Evolutionary conservation across 2,888 invertebrate species (phyloP).

Genomic region (Sinodicranocentrus sp.): DNA sequence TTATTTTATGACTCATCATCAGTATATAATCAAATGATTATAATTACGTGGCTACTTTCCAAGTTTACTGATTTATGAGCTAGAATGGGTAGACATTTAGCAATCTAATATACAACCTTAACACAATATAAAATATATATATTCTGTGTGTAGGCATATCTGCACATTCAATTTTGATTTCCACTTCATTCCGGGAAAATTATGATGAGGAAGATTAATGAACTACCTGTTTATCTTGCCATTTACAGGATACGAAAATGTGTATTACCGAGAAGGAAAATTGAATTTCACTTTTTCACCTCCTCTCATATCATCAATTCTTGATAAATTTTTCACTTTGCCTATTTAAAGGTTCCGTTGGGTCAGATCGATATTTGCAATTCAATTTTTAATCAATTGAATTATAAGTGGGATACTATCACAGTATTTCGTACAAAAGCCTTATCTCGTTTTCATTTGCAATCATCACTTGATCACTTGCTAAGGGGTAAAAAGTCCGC

Average conservation of each 20-base stretch:
- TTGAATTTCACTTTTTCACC: conserved; percentile 1
- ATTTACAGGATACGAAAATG: neutral
- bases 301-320: too few relatives aligned
- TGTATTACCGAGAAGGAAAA: neutral
- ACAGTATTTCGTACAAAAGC: neutral
- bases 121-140: neutral
- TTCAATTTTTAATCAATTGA: neutral
- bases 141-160: neutral
- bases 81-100: too few relatives aligned
- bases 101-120: neutral
- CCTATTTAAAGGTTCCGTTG: neutral
- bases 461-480: too few relatives aligned
- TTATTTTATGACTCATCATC: conserved; percentile 1
- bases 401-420: neutral
- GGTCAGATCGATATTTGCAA: neutral
- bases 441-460: too few relatives aligned
- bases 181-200: conserved; percentile 17
- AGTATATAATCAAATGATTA: neutral
- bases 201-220: neutral
- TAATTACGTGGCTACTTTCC: conserved; percentile 21
- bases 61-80: conserved; percentile 2
- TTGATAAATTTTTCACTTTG: too few relatives aligned
- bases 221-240: conserved; percentile 19
- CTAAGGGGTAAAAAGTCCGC: neutral
- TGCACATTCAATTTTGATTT: neutral